Base-by-base conservation (phyloP, 2,888 invertebrate species). In the Agonum fuliginosum region DNA sequence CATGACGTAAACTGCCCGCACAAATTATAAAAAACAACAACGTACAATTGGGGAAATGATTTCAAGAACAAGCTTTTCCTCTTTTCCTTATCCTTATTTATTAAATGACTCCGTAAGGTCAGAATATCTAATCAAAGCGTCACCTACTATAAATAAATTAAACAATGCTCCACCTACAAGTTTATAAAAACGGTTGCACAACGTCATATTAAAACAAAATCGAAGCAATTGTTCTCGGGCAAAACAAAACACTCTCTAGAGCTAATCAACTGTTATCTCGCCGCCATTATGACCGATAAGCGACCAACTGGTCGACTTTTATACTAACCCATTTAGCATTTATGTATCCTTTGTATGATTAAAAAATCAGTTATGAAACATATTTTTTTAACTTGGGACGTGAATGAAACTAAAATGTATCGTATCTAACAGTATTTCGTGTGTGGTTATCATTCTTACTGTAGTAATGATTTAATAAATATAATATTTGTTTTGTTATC, bases 211-310 rank as follows among this genome's bases (percentile, higher is more conserved):
- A 12, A 3, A 22, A 34, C 34, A 62, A 62, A 30, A 62, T 62
- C 30, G 58, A 62, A 62, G 27, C 58, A 62, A 62, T 62, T 27
- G 58, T 62, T 62, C 27, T 62, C 14, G 46, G 30, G 8, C 46
- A 46, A 62, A 62, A 62, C 58, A 62, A 62, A 62, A 62, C 58
- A 62, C 58, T 54, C 24, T 27, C 37, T n/a, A 37, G 46, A 17
- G 58, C 30, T 62, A 62, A 62, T 62, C 58, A 62, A 34, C 34
- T 62, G 58, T 62, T 62, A 62, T 62, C 58, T 62, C 58, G 58
- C 58, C 34, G 58, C 58, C 58, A 62, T 62, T 30, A 17, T 62
- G 30, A 27, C 58, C 30, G 58, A 62, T 62, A 62, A 27, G 20
- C 27, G 30, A 10, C 58, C 58, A 62, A 62, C 58, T 62, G 58